Percentiles rank a stretch among this genome's conserved stretches.
Evolutionary conservation across 2,888 invertebrate genomes (phyloP).

Genomic region (Parelbella ahira): DNA sequence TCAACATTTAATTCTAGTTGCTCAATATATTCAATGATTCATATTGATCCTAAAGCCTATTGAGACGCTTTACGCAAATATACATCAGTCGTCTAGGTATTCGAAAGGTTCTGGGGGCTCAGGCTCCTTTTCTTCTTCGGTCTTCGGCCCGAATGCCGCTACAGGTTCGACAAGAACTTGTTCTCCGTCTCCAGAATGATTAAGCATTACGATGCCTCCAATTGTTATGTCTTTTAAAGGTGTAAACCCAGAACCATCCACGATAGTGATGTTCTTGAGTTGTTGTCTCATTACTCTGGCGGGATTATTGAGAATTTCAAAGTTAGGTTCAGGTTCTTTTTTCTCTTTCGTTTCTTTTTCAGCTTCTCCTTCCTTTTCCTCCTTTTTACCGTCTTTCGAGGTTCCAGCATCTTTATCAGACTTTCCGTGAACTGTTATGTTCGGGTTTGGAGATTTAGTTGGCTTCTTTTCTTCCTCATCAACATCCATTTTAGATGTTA

Average conservation of each 20-base stretch:
- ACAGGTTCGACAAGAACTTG: conserved; percentile 96
- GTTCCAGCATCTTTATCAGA: conserved; percentile 63
- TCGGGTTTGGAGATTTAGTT: conserved; percentile 70
- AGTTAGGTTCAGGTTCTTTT: conserved; percentile 95
- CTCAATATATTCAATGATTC: conserved; percentile 53
- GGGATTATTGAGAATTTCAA: conserved; percentile 96
- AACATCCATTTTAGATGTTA: conserved; percentile 93
- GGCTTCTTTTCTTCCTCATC: conserved; percentile 83
- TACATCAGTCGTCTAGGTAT: conserved; percentile 90
- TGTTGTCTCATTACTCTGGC: conserved; percentile 97
- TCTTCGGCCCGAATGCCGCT: conserved; percentile 93
- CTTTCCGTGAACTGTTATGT: conserved; percentile 72
- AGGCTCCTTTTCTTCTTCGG: conserved; percentile 97
- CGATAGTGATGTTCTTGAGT: conserved; percentile 87
- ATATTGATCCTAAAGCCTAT: conserved; percentile 28
- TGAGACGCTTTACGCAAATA: conserved; percentile 34
- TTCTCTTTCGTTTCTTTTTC: conserved; percentile 70
- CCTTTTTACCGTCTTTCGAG: conserved; percentile 74
- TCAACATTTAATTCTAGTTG: conserved; percentile 48
- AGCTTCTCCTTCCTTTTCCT: conserved; percentile 69
- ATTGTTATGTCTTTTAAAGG: conserved; percentile 95
- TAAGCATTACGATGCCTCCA: conserved; percentile 97
- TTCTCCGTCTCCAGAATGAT: conserved; percentile 89
- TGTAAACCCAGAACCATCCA: conserved; percentile 89
- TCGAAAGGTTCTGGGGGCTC: conserved; percentile 99